These are phyloP conservation scores for Corythornis madagascariensis DNA, from an alignment of 2,113 vertebrate species.

Conservation along the genomic window DNA sequence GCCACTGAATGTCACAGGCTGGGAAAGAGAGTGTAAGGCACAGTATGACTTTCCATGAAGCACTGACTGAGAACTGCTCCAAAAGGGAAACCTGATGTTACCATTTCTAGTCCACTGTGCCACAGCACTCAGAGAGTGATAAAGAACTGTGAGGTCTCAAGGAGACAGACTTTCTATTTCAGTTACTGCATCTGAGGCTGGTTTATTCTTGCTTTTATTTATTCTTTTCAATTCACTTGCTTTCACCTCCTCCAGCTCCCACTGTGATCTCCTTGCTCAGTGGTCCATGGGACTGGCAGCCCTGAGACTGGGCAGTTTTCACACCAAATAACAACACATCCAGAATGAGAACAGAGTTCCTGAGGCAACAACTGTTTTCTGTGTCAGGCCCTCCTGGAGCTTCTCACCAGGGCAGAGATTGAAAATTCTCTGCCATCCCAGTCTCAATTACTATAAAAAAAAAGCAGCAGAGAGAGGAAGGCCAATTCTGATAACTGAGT, in stretches of 20 bases:
- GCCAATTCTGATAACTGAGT: not conserved
- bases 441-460: conserved; percentile 4
- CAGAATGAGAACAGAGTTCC: not conserved
- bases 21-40: not conserved
- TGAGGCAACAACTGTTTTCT: not conserved
- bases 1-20: not conserved
- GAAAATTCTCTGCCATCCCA: conserved; percentile 7
- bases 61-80: not conserved
- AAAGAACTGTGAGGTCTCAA: not conserved
- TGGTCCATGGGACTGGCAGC: not conserved
- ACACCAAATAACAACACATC: conserved; percentile 14
- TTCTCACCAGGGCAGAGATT: conserved; percentile 18
- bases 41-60: not conserved
- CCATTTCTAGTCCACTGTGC: not conserved
- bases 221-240: not conserved
- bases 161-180: not conserved
- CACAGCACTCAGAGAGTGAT: not conserved
- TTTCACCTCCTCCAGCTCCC: not conserved
- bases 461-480: not conserved
- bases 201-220: not conserved
- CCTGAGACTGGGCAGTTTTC: not conserved
- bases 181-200: not conserved
- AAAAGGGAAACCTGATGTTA: not conserved
- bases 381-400: conserved; percentile 21
- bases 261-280: rapidly evolving